phyloP scores from a whole-genome alignment of 2,797 vertebrate genomes.

The Acestrorhynchus altus region DNA sequence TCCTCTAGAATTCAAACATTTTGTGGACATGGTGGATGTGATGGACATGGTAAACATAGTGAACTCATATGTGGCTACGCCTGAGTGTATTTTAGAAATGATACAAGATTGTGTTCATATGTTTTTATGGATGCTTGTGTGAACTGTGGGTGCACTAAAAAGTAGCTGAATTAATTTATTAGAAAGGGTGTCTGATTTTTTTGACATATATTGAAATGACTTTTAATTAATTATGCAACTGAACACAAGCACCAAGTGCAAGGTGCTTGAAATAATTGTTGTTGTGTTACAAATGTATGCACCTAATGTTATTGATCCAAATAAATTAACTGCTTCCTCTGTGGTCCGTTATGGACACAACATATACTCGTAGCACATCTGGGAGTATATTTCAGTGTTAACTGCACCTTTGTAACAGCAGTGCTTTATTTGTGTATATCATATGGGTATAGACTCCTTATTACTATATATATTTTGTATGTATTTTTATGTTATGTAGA shows the following conservation, averaged over 20 bases:
- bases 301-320: background rate
- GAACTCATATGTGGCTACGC: background rate
- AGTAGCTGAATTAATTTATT: background rate
- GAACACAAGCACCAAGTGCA: background rate
- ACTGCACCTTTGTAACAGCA: background rate
- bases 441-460: background rate
- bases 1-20: too few species aligned
- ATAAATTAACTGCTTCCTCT: background rate
- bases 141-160: background rate
- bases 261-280: background rate
- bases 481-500: background rate
- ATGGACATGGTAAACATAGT: background rate
- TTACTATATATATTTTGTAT: background rate
- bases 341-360: background rate
- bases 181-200: background rate
- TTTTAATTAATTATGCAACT: conserved; percentile 2
- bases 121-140: background rate
- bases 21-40: too few species aligned
- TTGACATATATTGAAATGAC: background rate
- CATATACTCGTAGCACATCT: background rate
- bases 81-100: background rate
- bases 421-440: background rate
- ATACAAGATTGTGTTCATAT: background rate
- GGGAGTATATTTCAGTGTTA: background rate
- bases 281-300: background rate